Conservation (phyloP, 1,140 invertebrate species). For the Drosophila guanche region DNA sequence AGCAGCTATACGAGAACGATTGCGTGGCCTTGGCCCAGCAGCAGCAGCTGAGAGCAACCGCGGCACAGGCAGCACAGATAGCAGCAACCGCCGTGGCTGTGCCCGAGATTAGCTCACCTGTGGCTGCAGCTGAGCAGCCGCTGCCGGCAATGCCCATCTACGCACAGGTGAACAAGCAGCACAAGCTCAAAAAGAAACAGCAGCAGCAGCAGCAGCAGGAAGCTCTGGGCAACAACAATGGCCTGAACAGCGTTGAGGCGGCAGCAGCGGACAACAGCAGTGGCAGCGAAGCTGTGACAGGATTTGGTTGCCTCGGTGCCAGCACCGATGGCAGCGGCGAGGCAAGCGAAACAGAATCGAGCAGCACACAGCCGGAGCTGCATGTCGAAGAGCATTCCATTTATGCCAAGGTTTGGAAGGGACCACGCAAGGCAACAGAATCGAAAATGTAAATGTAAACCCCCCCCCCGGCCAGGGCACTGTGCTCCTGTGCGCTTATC, state of each 20-base stretch:
- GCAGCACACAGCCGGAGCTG: slow-evolving; percentile 35
- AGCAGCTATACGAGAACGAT: slow-evolving; percentile 71
- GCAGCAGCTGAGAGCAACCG: slow-evolving; percentile 49
- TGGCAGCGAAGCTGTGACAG: slow-evolving; percentile 20
- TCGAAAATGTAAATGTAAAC: slow-evolving; percentile 78
- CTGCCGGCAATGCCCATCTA: slow-evolving; percentile 66
- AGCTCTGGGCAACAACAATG: slow-evolving; percentile 19
- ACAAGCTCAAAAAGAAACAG: slow-evolving; percentile 74
- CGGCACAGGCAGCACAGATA: slow-evolving; percentile 34
- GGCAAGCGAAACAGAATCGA: slow-evolving; percentile 37
- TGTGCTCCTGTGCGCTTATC: too few relatives aligned
- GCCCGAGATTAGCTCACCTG: slow-evolving; percentile 9
- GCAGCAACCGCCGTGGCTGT: slow-evolving; percentile 37
- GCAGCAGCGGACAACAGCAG: slow-evolving; percentile 13
- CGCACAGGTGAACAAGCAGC: slow-evolving; percentile 81
- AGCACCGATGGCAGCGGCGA: slow-evolving; percentile 14
- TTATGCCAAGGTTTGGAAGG: slow-evolving; percentile 83
- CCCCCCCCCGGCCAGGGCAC: slow-evolving; percentile 13
- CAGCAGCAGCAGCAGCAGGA: slow-evolving; percentile 11
- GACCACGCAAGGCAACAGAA: slow-evolving; percentile 82
- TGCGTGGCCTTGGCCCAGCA: slow-evolving; percentile 67
- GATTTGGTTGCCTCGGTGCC: slow-evolving; percentile 8
- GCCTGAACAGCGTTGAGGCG: slow-evolving; percentile 3
- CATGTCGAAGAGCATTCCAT: slow-evolving; percentile 76
- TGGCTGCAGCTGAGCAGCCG: neutral